Conservation (phyloP, 2,113 vertebrate species). For the Agapornis roseicollis region DNA sequence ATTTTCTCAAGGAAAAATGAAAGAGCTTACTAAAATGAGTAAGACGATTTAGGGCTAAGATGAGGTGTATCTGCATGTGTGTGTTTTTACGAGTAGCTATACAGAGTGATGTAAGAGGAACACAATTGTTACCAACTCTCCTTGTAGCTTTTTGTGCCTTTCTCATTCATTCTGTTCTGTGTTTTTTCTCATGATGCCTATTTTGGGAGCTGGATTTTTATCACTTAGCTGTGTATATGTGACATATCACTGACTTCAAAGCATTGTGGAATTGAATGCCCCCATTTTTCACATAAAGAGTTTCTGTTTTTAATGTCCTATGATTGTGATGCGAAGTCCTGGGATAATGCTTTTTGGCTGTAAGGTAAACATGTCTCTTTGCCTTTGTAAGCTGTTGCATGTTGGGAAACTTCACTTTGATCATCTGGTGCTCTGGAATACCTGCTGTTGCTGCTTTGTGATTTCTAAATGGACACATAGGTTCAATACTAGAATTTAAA, state of each 20-base stretch:
- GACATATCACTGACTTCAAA: slow-evolving; percentile 81
- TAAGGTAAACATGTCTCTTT: slow-evolving; percentile 81
- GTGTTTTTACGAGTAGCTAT: not conserved
- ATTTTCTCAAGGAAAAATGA: not conserved
- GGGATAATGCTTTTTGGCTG: slow-evolving; percentile 83
- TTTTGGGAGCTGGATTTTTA: slow-evolving; percentile 50
- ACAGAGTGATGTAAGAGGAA: not conserved
- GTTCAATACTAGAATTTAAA: slow-evolving; percentile 72
- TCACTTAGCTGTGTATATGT: slow-evolving; percentile 26
- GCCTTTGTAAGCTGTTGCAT: slow-evolving; percentile 87
- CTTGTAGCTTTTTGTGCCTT: slow-evolving; percentile 10
- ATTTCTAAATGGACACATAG: slow-evolving; percentile 79
- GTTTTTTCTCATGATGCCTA: not conserved
- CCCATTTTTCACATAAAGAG: slow-evolving; percentile 86
- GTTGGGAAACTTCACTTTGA: slow-evolving; percentile 83
- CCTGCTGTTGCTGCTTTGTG: slow-evolving; percentile 89
- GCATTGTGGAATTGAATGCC: slow-evolving; percentile 74
- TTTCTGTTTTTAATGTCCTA: slow-evolving; percentile 74
- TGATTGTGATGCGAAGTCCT: slow-evolving; percentile 78
- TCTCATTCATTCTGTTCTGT: slow-evolving; percentile 16
- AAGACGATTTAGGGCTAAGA: not conserved
- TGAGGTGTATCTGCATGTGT: not conserved
- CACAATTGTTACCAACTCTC: not conserved
- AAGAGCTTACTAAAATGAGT: not conserved
- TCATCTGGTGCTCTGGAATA: slow-evolving; percentile 83